phyloP scores from a whole-genome alignment of 2,113 vertebrate genomes.

The Glaucidium brasilianum region DNA sequence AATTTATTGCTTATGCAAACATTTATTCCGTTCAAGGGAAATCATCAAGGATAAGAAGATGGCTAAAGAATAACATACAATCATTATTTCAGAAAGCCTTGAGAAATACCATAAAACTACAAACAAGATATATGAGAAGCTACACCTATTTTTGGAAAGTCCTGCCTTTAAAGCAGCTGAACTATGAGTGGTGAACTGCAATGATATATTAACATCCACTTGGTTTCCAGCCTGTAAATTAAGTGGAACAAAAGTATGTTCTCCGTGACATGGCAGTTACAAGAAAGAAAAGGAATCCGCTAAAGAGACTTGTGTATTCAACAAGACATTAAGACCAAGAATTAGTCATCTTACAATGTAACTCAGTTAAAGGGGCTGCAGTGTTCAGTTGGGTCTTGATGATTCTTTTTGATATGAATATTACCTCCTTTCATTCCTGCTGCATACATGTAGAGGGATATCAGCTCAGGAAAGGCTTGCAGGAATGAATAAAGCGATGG shows the following conservation, averaged over 20 bases:
- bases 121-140: neutral
- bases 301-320: neutral
- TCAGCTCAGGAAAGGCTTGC: neutral
- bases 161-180: neutral
- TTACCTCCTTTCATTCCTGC: neutral
- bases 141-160: neutral
- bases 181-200: neutral
- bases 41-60: neutral
- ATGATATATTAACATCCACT: neutral
- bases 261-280: neutral
- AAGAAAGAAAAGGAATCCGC: neutral
- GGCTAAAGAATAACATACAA: neutral
- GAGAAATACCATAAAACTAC: neutral
- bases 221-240: neutral
- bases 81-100: neutral
- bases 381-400: neutral
- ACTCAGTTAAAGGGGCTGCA: neutral
- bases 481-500: neutral
- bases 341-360: neutral
- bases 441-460: neutral
- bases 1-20: conserved; percentile 6
- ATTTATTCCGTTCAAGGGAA: neutral
- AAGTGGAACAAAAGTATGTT: neutral
- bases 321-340: neutral
- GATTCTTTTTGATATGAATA: neutral